Conservation (phyloP, 2,797 vertebrate species). For the Enteromius trimaculatus region DNA sequence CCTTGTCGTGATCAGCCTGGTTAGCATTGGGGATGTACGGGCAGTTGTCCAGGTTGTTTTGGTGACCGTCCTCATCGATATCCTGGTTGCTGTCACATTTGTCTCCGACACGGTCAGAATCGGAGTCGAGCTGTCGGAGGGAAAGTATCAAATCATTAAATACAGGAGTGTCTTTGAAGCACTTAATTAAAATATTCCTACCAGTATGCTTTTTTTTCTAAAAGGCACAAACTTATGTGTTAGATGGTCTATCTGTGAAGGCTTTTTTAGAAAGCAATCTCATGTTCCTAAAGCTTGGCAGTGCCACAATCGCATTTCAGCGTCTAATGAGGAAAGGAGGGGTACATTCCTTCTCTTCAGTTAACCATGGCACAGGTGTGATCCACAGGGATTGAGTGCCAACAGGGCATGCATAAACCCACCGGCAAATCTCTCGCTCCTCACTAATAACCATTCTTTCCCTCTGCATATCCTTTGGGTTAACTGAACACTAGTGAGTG, state of each 20-base stretch:
- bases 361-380: slow-evolving; percentile 82
- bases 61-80: slow-evolving; percentile 97
- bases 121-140: slow-evolving; percentile 85
- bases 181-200: slow-evolving; percentile 21
- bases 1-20: slow-evolving; percentile 97
- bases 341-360: slow-evolving; percentile 77
- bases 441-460: slow-evolving; percentile 70
- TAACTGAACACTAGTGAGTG: slow-evolving; percentile 68
- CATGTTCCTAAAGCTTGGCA: slow-evolving; percentile 60
- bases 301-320: slow-evolving; percentile 50
- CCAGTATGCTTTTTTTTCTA: slow-evolving; percentile 51
- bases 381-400: slow-evolving; percentile 62
- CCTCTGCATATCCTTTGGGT: slow-evolving; percentile 61
- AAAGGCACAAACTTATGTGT: slow-evolving; percentile 24
- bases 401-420: slow-evolving; percentile 68
- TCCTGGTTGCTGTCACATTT: slow-evolving; percentile 97
- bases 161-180: neutral
- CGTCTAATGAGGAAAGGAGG: slow-evolving; percentile 49
- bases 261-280: slow-evolving; percentile 53
- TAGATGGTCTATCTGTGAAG: slow-evolving; percentile 36
- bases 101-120: slow-evolving; percentile 94
- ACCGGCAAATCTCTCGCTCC: slow-evolving; percentile 68
- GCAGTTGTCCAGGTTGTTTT: slow-evolving; percentile 98
- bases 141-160: neutral
- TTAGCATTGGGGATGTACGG: slow-evolving; percentile 97